Base-by-base conservation (phyloP, 2,888 invertebrate genomes). In the Cryptus armator region DNA sequence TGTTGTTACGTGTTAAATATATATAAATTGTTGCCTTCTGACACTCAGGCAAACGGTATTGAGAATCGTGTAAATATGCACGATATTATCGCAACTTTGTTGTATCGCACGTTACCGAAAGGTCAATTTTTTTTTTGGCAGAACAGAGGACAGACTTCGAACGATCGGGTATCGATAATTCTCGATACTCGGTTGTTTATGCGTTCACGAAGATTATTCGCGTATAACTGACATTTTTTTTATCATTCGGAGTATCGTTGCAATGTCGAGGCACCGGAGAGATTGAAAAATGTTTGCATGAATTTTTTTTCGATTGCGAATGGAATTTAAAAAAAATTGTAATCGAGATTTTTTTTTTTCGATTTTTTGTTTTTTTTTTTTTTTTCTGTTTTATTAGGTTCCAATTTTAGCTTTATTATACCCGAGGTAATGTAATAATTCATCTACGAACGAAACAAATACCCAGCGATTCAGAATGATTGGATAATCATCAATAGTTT, bases 1-100 rank as follows among this genome's bases (percentile, higher is more conserved):
- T 1, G 5, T 37, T 9, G 37, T 9, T 37, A 7, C 1, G 37
- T 37, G 37, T 37, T 9, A 9, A 0, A 37, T 7, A 5, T 7
- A 37, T 37, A 37, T 24, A 48, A n/a, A 66, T 46, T 75, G 44
- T 46, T 5, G 1, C 37, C 7, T 37, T 37, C 37, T 37, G 37
- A 37, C 7, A 7, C 37, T 37, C 6, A 37, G 37, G 7, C 6
- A 37, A 37, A 37, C 9, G 37, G 37, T 4, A 37, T 37, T 5
- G 37, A 9, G 37, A 37, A 37, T 37, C 37, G 6, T 7, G 37
- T 9, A 5, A 37, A 1, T 37, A 32, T 51, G 29, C 68, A 37
- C 53, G 62, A 19, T 14, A 62, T 67, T 62, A 75, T 81, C 81
- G 68, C 44, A 44, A 71, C 70, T 76, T 64, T 76, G 67, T 68